Evolutionary conservation across 2,113 vertebrate genomes (phyloP).

Genomic region (Dissostichus mawsoni): DNA sequence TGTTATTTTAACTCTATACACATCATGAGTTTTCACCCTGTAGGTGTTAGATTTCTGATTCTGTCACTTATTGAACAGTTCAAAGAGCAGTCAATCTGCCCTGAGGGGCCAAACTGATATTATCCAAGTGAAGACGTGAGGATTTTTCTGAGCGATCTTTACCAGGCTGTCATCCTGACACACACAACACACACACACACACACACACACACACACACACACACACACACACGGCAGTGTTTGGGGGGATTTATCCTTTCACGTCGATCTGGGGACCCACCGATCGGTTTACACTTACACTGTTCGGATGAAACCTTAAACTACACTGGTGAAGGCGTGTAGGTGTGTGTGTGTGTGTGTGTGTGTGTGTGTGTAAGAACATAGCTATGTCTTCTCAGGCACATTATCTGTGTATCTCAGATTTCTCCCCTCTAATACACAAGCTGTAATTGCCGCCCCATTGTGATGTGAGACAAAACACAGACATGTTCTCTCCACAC

Average conservation of each 20-base stretch:
- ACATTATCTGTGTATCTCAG: constrained; percentile 40
- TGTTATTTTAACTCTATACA: not conserved
- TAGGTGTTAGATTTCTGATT: not conserved
- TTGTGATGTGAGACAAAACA: constrained; percentile 46
- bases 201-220: not conserved
- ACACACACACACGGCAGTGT: not conserved
- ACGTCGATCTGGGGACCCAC: constrained; percentile 24
- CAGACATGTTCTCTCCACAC: not conserved
- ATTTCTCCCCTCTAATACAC: constrained; percentile 45
- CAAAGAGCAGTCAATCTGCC: constrained; percentile 27
- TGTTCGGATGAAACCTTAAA: constrained; percentile 57
- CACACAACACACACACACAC: no score
- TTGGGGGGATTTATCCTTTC: constrained; percentile 15
- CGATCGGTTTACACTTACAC: constrained; percentile 54
- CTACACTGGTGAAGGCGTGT: not conserved
- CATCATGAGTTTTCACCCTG: not conserved
- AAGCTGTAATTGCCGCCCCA: constrained; percentile 33
- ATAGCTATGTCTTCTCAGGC: constrained; percentile 9
- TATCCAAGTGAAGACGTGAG: not conserved
- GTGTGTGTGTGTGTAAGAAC: not conserved
- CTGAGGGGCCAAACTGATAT: constrained; percentile 1
- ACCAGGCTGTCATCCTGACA: no score
- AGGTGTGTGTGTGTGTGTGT: no score
- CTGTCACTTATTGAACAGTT: not conserved
- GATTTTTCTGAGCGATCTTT: not conserved